Conservation (phyloP, 2,113 vertebrate genomes). For the Rhinichthys klamathensis region DNA sequence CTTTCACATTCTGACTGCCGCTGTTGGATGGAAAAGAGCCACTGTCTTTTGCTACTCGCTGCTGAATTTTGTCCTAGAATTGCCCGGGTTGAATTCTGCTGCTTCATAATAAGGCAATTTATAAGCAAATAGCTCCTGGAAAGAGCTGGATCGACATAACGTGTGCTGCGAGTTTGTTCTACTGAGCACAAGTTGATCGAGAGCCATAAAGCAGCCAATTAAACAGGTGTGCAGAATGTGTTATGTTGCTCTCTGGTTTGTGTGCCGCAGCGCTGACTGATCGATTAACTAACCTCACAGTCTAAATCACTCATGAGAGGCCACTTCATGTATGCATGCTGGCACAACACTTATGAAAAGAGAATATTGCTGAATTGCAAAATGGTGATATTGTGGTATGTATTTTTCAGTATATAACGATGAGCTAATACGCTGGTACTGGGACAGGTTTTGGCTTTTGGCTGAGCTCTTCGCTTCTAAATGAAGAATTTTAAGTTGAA, state of each 20-base stretch:
- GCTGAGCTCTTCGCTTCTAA: not conserved
- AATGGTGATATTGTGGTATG: not conserved
- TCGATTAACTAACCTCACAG: constrained; percentile 8
- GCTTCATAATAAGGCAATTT: constrained; percentile 44
- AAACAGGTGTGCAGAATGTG: constrained; percentile 26
- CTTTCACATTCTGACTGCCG: too few relatives aligned
- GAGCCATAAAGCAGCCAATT: constrained; percentile 23
- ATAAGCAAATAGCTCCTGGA: constrained; percentile 40
- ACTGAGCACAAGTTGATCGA: constrained; percentile 4
- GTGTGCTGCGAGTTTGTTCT: constrained; percentile 37
- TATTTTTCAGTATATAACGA: not conserved
- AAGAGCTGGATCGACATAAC: constrained; percentile 25
- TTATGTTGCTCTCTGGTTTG: not conserved
- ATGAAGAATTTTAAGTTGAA: not conserved
- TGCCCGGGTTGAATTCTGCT: not conserved
- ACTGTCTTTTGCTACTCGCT: constrained; percentile 7
- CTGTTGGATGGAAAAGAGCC: not conserved
- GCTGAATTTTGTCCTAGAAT: not conserved
- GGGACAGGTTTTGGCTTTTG: not conserved
- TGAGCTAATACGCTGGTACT: not conserved
- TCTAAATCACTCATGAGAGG: constrained; percentile 19
- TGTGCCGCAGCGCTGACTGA: not conserved
- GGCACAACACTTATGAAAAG: constrained; percentile 8
- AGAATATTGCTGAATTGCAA: constrained; percentile 19
- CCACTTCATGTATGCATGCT: not conserved